Evolutionary conservation across 2,888 invertebrate genomes (phyloP).

Genomic region (Aricia artaxerxes): DNA sequence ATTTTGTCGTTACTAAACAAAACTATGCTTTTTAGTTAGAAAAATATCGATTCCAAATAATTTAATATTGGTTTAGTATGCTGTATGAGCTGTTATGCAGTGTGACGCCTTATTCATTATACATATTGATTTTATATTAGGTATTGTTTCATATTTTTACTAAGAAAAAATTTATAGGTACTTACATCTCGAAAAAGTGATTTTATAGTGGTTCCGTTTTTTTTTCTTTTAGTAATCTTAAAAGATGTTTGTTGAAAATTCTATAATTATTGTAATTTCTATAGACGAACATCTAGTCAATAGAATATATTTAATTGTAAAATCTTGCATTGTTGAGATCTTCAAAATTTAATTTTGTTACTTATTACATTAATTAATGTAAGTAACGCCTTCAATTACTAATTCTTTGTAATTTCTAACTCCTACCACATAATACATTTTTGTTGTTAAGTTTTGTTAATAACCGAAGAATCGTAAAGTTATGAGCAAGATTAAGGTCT

Average conservation of each 20-base stretch:
- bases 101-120: background rate
- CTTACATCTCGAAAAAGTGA: too few relatives aligned
- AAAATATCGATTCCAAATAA: background rate
- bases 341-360: background rate
- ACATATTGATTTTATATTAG: background rate
- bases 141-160: background rate
- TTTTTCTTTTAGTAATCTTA: too few relatives aligned
- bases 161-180: too few relatives aligned
- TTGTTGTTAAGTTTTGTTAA: too few relatives aligned
- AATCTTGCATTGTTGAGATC: background rate
- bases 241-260: background rate
- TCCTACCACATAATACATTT: too few relatives aligned
- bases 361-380: background rate
- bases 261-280: background rate
- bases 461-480: too few relatives aligned
- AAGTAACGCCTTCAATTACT: too few relatives aligned
- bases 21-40: background rate
- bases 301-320: background rate
- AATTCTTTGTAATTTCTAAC: too few relatives aligned
- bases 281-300: slow-evolving; percentile 2
- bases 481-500: too few relatives aligned
- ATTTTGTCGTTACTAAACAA: background rate
- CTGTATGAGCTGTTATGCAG: background rate
- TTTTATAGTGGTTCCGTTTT: too few relatives aligned
- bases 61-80: background rate